These are phyloP conservation scores for Rhamnusium bicolor DNA, from an alignment of 2,888 invertebrate genomes.

Conservation along the genomic window DNA sequence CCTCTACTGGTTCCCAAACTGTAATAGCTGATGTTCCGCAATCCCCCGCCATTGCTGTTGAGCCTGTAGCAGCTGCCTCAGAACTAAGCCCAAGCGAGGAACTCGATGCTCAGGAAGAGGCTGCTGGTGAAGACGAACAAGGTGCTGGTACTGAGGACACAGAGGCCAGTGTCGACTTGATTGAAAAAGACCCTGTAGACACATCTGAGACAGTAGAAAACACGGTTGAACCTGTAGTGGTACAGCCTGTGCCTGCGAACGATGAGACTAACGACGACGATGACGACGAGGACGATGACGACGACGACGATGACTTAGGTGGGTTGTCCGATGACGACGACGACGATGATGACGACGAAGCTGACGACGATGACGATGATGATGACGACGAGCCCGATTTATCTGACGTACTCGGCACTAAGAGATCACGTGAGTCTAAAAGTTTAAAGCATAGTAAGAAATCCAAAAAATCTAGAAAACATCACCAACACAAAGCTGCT, in stretches of 20 bases:
- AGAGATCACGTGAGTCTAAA: slow-evolving; percentile 91
- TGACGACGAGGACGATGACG: slow-evolving; percentile 76
- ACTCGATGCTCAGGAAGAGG: slow-evolving; percentile 66
- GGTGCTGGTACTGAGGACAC: slow-evolving; percentile 41
- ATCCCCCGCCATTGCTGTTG: slow-evolving; percentile 37
- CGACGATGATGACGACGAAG: slow-evolving; percentile 79
- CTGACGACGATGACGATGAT: slow-evolving; percentile 79
- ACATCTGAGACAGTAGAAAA: slow-evolving; percentile 59
- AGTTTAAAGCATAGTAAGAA: slow-evolving; percentile 66
- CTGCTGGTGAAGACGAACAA: slow-evolving; percentile 65
- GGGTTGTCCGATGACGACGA: slow-evolving; percentile 73
- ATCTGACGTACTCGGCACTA: slow-evolving; percentile 80
- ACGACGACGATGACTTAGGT: slow-evolving; percentile 76
- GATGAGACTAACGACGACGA: slow-evolving; percentile 71
- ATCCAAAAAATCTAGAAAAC: slow-evolving; percentile 65
- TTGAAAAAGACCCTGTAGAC: slow-evolving; percentile 66
- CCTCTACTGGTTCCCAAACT: slow-evolving; percentile 71
- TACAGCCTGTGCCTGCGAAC: slow-evolving; percentile 67
- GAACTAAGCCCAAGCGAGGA: slow-evolving; percentile 65
- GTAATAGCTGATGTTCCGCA: slow-evolving; percentile 52
- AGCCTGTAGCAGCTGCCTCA: slow-evolving; percentile 65
- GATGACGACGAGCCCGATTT: slow-evolving; percentile 80
- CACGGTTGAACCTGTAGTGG: slow-evolving; percentile 64
- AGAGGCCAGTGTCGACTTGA: slow-evolving; percentile 40
- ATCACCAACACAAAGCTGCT: slow-evolving; percentile 58